A percentile compares a stretch with the other conserved stretches of the same genome.
Evolutionary conservation across 1,140 invertebrate species (phyloP).

Genomic region (Drosophila ogumai): DNA sequence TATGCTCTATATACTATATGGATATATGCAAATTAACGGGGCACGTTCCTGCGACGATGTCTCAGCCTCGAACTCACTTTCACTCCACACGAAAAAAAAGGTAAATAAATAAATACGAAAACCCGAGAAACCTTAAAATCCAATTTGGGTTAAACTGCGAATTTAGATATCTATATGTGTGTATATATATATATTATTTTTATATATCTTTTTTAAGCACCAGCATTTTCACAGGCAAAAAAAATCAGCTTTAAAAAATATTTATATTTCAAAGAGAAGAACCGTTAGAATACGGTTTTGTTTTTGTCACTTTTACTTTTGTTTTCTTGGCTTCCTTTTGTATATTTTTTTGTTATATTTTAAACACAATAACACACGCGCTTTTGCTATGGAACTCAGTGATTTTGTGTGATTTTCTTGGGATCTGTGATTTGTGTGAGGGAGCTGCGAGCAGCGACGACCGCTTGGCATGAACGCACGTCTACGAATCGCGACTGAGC

Average conservation of each 20-base stretch:
- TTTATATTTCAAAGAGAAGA: background rate
- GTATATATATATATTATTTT: slow-evolving; percentile 14
- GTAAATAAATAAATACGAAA: slow-evolving; percentile 38
- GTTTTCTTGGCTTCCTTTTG: slow-evolving; percentile 13
- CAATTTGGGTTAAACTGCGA: slow-evolving; percentile 42
- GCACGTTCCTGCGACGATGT: slow-evolving; percentile 58
- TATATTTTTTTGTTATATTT: background rate
- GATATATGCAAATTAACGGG: slow-evolving; percentile 57
- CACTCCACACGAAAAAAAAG: slow-evolving; percentile 61
- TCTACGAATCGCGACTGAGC: slow-evolving; percentile 83
- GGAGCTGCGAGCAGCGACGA: slow-evolving; percentile 71
- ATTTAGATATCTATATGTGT: slow-evolving; percentile 29
- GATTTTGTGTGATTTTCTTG: slow-evolving; percentile 5
- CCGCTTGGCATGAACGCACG: slow-evolving; percentile 81
- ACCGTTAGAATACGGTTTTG: slow-evolving; percentile 16
- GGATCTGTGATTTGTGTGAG: slow-evolving; percentile 17
- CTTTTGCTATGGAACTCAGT: background rate
- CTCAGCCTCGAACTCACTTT: slow-evolving; percentile 61
- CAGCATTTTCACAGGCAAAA: slow-evolving; percentile 65
- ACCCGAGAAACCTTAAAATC: slow-evolving; percentile 28
- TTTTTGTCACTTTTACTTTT: slow-evolving; percentile 64
- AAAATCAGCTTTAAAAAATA: background rate
- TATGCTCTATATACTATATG: slow-evolving; percentile 22
- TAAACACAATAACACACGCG: slow-evolving; percentile 37
- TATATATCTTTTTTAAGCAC: slow-evolving; percentile 24